These are phyloP conservation scores for Sorex araneus DNA, from an alignment of 2,113 vertebrate genomes.

Conservation along the genomic window DNA sequence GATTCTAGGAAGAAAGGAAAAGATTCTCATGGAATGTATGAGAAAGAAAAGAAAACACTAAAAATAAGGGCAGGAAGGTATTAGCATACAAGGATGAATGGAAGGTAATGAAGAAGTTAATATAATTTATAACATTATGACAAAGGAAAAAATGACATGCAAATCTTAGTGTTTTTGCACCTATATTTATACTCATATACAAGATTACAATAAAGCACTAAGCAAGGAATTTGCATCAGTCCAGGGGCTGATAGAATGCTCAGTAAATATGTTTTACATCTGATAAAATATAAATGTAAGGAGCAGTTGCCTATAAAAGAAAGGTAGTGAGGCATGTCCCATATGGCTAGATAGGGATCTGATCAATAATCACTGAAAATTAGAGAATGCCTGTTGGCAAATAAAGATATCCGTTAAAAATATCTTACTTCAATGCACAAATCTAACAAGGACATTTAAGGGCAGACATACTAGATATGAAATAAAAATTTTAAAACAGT, in stretches of 20 bases:
- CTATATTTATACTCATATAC: no score
- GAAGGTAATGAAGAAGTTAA: not conserved
- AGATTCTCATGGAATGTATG: not conserved
- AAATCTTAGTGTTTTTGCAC: no score
- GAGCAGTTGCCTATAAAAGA: not conserved
- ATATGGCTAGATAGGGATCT: not conserved
- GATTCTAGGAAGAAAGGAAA: not conserved
- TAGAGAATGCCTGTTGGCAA: not conserved
- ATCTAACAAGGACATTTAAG: not conserved
- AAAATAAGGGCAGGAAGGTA: not conserved
- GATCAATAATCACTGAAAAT: not conserved
- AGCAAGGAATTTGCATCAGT: not conserved
- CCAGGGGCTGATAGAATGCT: not conserved
- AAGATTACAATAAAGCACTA: not conserved
- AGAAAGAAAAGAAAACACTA: not conserved
- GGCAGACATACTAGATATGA: no score
- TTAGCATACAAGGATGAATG: not conserved
- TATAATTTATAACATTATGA: not conserved
- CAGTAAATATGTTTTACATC: not conserved
- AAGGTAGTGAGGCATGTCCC: not conserved
- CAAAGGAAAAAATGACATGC: no score
- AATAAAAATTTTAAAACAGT: not conserved
- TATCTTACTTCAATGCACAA: not conserved
- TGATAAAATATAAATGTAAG: not conserved
- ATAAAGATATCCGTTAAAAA: not conserved